phyloP scores from a whole-genome alignment of 2,113 vertebrate genomes.

The Trematomus loennbergii region DNA sequence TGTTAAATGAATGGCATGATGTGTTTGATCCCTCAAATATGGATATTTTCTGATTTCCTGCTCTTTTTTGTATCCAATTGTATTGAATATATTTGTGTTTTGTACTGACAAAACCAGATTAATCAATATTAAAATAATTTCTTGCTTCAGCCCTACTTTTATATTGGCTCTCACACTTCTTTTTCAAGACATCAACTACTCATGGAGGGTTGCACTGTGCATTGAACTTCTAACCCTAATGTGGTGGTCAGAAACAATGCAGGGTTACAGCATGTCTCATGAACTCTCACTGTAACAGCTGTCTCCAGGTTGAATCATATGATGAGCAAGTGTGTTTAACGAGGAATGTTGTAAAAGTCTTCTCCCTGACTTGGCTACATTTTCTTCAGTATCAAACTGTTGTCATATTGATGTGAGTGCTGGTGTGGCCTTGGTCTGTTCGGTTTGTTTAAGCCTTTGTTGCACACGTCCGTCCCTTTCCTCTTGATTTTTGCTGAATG shows the following conservation, averaged over 20 bases:
- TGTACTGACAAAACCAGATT: too few relatives aligned
- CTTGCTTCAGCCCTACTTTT: too few relatives aligned
- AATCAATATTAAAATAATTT: too few relatives aligned
- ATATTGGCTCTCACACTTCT: neutral
- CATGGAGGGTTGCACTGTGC: neutral
- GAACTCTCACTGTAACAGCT: neutral
- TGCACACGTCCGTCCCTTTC: conserved; percentile 14
- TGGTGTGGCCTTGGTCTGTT: neutral
- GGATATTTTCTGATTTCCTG: too few relatives aligned
- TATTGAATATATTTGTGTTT: too few relatives aligned
- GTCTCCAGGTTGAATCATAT: neutral
- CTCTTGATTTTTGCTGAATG: conserved; percentile 63
- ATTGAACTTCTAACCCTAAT: neutral
- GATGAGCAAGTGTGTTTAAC: conserved; percentile 24
- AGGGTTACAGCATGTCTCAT: neutral
- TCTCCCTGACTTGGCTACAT: neutral
- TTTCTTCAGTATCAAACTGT: neutral
- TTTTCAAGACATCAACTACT: neutral
- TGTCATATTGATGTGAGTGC: conserved; percentile 5
- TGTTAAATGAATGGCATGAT: too few relatives aligned
- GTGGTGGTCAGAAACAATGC: neutral
- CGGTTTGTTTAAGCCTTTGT: conserved; percentile 6
- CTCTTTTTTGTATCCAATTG: too few relatives aligned
- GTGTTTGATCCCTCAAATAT: too few relatives aligned
- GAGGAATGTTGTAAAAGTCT: conserved; percentile 7